phyloP scores from a whole-genome alignment of 2,888 invertebrate species.

The Pammene fasciana region DNA sequence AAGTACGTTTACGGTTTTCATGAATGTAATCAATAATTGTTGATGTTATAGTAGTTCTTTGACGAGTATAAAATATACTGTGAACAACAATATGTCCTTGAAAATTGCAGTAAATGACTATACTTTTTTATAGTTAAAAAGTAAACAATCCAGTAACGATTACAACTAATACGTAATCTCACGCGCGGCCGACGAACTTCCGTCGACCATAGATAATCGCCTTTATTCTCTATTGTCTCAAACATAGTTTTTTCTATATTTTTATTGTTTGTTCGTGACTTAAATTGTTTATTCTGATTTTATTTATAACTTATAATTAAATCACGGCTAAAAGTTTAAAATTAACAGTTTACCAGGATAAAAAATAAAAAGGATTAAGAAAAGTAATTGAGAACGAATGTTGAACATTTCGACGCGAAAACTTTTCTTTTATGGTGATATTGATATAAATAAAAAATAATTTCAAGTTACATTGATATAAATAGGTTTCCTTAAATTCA shows the following conservation, averaged over 20 bases:
- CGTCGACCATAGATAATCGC: slow-evolving; percentile 25
- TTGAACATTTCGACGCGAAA: no score
- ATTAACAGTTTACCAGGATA: no score
- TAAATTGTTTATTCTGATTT: background rate
- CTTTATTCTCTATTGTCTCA: slow-evolving; percentile 28
- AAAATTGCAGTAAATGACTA: background rate
- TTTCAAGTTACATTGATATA: no score
- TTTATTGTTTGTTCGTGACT: background rate
- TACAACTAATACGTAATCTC: slow-evolving; percentile 28
- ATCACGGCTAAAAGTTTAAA: background rate
- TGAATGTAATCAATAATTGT: background rate
- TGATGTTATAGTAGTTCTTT: no score
- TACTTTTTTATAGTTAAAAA: background rate
- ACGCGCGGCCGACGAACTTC: slow-evolving; percentile 38
- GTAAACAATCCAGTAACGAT: slow-evolving; percentile 29
- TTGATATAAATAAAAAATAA: no score
- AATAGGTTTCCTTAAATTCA: no score
- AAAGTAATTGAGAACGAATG: no score
- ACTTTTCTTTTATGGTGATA: no score
- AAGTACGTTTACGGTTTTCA: background rate
- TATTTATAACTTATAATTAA: background rate
- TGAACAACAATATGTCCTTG: background rate
- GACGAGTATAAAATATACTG: background rate
- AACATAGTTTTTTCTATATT: background rate
- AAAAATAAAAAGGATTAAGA: no score